These are phyloP conservation scores for Zaprionus taronus DNA, from an alignment of 1,140 invertebrate genomes.

Conservation along the genomic window DNA sequence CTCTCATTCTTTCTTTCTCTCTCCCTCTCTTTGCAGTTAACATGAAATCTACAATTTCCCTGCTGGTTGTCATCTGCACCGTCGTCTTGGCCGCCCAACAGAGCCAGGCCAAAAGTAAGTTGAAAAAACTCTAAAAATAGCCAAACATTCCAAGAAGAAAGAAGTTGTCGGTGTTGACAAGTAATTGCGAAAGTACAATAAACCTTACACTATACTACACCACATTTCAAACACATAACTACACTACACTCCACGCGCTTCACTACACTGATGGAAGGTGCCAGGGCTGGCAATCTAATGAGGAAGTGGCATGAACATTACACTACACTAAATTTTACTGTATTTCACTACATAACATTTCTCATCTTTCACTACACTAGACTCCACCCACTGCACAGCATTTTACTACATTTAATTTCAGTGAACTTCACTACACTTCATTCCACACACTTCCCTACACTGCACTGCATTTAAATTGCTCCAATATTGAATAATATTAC, in stretches of 20 bases:
- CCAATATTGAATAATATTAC: slow-evolving; percentile 15
- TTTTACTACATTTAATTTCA: background rate
- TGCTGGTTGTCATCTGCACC: slow-evolving; percentile 80
- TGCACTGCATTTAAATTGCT: background rate
- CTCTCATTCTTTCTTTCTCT: slow-evolving; percentile 8
- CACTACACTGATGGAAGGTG: background rate
- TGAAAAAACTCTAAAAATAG: slow-evolving; percentile 5
- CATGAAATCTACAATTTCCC: slow-evolving; percentile 81
- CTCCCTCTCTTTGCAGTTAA: slow-evolving; percentile 59
- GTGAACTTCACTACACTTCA: background rate
- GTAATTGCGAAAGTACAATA: background rate
- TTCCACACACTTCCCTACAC: background rate
- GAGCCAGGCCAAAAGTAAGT: slow-evolving; percentile 84
- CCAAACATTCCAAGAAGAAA: background rate
- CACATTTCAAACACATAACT: background rate
- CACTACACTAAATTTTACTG: no score
- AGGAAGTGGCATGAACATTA: no score
- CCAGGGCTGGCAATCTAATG: no score
- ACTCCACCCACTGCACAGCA: background rate
- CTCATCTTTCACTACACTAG: no score
- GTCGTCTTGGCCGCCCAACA: slow-evolving; percentile 81
- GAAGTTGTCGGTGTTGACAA: background rate
- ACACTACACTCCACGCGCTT: no score
- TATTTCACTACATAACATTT: no score
- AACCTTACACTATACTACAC: no score